Conservation (phyloP, 2,113 vertebrate genomes). For the Sinosuthora webbiana region DNA sequence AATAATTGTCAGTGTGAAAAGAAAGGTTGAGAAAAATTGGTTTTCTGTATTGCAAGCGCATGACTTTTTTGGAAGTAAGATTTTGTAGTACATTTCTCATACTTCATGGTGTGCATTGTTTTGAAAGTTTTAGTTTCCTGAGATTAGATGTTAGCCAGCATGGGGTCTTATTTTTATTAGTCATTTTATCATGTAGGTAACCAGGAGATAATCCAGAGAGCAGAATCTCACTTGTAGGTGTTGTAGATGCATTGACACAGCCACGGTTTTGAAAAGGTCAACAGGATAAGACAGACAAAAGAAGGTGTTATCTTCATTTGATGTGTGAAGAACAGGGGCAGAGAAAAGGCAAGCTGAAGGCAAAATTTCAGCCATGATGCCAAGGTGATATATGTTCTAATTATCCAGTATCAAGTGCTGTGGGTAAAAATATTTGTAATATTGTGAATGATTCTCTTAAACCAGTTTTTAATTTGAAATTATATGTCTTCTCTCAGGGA, state of each 20-base stretch:
- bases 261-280: neutral
- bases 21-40: neutral
- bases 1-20: neutral
- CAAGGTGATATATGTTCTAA: neutral
- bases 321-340: neutral
- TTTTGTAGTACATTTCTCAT: neutral
- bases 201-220: neutral
- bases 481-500: neutral
- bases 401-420: neutral
- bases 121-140: neutral
- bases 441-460: neutral
- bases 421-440: neutral
- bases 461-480: neutral
- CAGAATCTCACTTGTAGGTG: neutral
- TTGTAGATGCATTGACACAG: neutral
- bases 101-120: neutral
- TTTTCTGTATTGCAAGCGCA: neutral
- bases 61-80: neutral
- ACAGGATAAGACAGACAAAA: neutral
- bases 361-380: neutral
- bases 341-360: neutral
- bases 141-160: neutral
- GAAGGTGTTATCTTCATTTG: neutral
- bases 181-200: neutral
- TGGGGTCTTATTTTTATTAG: neutral